These are phyloP conservation scores for Isoperla grammatica DNA, from an alignment of 2,888 invertebrate species.

Conservation along the genomic window DNA sequence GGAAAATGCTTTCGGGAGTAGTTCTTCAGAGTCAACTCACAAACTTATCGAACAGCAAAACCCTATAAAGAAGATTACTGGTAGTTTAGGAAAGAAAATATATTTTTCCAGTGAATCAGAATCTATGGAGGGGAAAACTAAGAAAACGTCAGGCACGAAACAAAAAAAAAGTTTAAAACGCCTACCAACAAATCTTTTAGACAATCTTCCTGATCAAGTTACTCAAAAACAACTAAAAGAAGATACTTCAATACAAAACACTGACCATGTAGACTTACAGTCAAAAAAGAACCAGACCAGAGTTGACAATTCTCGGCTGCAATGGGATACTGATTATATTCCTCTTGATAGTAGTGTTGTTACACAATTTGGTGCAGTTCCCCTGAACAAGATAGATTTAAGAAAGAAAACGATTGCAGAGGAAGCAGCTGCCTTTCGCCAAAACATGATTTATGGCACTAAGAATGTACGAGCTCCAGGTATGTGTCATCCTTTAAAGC, in stretches of 20 bases:
- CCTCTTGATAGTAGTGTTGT: constrained; percentile 19
- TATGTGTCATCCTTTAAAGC: constrained; percentile 3
- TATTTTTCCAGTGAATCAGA: not conserved
- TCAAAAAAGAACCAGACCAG: not conserved
- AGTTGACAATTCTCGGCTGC: no score
- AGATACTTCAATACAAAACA: not conserved
- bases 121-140: not conserved
- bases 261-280: not conserved
- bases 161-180: not conserved
- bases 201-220: constrained; percentile 12
- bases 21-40: constrained; percentile 26
- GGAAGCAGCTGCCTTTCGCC: constrained; percentile 23
- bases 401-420: constrained; percentile 20
- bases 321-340: constrained; percentile 23
- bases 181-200: constrained; percentile 14
- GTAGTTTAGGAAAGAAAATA: not conserved
- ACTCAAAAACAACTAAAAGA: not conserved
- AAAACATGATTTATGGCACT: constrained; percentile 24
- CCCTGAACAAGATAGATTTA: constrained; percentile 19
- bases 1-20: constrained; percentile 29
- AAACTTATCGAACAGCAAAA: constrained; percentile 19
- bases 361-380: constrained; percentile 27
- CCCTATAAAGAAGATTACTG: not conserved
- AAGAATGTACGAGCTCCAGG: constrained; percentile 22
- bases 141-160: not conserved